A percentile compares a stretch with the other conserved stretches of the same genome.
Evolutionary conservation across 92 coral and sea anemone genomes (phyloP).

Genomic region (Montipora capitata): DNA sequence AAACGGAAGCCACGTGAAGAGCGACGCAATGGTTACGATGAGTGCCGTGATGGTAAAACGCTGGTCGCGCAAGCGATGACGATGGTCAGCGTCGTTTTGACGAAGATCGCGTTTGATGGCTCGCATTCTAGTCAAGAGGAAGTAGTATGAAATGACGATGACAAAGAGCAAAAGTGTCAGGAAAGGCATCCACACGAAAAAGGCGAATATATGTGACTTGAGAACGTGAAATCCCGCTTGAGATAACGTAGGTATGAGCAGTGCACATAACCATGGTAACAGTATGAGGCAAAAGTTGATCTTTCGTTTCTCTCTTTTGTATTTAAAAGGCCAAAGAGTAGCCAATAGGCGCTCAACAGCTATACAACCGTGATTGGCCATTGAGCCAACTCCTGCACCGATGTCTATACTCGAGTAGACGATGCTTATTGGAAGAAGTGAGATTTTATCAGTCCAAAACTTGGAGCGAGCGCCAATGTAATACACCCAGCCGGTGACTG

Average conservation of each 20-base stretch:
- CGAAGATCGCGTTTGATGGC: not conserved
- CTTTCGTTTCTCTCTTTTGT: slow-evolving; percentile 16
- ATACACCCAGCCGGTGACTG: slow-evolving; percentile 40
- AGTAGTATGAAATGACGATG: slow-evolving; percentile 7
- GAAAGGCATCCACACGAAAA: slow-evolving; percentile 54
- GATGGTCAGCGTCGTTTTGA: not conserved
- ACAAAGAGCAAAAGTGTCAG: slow-evolving; percentile 3
- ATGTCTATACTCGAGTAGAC: slow-evolving; percentile 27
- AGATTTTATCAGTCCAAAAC: not conserved
- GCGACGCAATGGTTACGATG: slow-evolving; percentile 16
- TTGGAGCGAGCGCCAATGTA: not conserved
- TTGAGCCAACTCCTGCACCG: slow-evolving; percentile 23
- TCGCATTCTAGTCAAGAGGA: slow-evolving; percentile 27
- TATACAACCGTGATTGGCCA: slow-evolving; percentile 53
- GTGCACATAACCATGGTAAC: slow-evolving; percentile 22
- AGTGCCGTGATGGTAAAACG: slow-evolving; percentile 45
- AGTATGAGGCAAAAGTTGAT: not conserved
- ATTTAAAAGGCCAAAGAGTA: slow-evolving; percentile 35
- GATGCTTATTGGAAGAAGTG: not conserved
- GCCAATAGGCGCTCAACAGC: slow-evolving; percentile 50
- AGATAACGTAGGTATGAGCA: slow-evolving; percentile 4
- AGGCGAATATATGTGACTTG: slow-evolving; percentile 8
- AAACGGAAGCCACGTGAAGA: slow-evolving; percentile 45
- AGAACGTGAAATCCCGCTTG: slow-evolving; percentile 27
- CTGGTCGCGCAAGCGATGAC: not conserved